A percentile compares a stretch with the other conserved stretches of the same genome.
Conservation (phyloP, 2,797 vertebrate genomes). For the Zalophus californianus region DNA sequence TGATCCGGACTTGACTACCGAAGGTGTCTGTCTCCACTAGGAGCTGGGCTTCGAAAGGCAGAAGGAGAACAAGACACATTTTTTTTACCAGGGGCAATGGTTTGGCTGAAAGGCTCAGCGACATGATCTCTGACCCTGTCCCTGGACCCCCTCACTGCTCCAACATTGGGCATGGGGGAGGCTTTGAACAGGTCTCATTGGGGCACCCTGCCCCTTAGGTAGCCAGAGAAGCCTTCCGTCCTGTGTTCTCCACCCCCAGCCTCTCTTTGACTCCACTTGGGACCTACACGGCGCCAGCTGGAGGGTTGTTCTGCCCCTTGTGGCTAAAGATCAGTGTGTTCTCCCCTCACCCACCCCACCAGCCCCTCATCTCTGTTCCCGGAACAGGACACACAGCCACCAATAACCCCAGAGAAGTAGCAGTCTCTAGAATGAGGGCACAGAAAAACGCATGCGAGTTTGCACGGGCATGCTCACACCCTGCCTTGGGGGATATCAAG, state of each 20-base stretch:
- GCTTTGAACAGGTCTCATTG: not conserved
- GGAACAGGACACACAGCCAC: not conserved
- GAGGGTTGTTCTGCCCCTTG: not conserved
- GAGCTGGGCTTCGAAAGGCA: constrained; percentile 94
- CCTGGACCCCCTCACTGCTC: not conserved
- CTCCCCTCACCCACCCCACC: not conserved
- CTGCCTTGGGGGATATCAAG: not conserved
- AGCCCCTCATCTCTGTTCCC: not conserved
- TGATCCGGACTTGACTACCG: constrained; percentile 95
- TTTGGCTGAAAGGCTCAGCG: not conserved
- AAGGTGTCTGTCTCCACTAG: constrained; percentile 95
- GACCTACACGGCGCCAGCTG: not conserved
- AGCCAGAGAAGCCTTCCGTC: not conserved
- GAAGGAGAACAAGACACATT: constrained; percentile 82
- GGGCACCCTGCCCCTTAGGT: not conserved
- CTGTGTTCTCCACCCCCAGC: not conserved
- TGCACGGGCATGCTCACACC: not conserved
- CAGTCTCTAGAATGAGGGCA: not conserved
- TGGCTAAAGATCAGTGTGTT: not conserved
- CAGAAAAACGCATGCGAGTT: not conserved
- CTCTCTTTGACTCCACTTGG: not conserved
- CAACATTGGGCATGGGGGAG: not conserved
- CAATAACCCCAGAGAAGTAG: not conserved
- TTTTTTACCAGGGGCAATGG: constrained; percentile 71
- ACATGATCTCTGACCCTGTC: not conserved